Evolutionary conservation across 2,113 vertebrate genomes (phyloP).

Genomic region (Coptodon bakossiorum): DNA sequence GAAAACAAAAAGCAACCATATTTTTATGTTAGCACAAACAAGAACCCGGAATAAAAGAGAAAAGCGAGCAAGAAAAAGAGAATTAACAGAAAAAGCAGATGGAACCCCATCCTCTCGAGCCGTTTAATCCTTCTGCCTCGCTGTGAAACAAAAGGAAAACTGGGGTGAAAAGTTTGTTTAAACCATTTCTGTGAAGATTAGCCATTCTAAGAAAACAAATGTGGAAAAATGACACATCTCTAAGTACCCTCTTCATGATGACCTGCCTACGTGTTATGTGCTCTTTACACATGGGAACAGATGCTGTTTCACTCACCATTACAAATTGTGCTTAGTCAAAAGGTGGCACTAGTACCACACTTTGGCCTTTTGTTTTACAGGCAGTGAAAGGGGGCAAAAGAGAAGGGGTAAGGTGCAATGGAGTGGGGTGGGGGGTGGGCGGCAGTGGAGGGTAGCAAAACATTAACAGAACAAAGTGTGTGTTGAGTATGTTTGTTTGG

Average conservation of each 20-base stretch:
- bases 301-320: background rate
- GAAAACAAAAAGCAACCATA: conserved; percentile 1
- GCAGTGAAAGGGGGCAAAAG: background rate
- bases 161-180: conserved; percentile 20
- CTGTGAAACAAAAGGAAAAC: conserved; percentile 7
- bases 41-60: background rate
- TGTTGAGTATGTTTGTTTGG: background rate
- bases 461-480: background rate
- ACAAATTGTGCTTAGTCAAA: conserved; percentile 30
- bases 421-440: background rate
- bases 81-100: background rate
- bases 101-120: background rate
- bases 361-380: background rate
- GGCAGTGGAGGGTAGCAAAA: background rate
- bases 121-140: background rate
- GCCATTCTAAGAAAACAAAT: background rate
- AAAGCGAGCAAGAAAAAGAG: background rate
- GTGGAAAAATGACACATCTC: background rate
- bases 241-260: background rate
- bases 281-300: background rate
- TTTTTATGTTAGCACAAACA: conserved; percentile 4
- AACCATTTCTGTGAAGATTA: conserved; percentile 11
- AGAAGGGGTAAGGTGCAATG: background rate
- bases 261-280: background rate
- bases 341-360: conserved; percentile 54